These are phyloP conservation scores for Cheirogaleus medius DNA, from an alignment of 2,113 vertebrate species.

Conservation along the genomic window DNA sequence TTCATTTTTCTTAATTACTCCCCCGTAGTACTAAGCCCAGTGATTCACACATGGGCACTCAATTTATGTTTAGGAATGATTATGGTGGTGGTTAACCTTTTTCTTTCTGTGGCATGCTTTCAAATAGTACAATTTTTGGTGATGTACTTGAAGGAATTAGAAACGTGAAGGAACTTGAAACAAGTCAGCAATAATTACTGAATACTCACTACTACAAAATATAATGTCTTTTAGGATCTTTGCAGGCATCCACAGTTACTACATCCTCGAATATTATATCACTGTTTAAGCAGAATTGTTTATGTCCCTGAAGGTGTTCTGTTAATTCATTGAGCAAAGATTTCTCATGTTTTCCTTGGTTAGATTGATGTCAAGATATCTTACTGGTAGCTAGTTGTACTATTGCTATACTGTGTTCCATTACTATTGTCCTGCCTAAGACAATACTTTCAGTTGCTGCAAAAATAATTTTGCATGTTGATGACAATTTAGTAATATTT, in stretches of 20 bases:
- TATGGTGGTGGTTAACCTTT: not conserved
- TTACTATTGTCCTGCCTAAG: not conserved
- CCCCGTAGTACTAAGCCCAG: not conserved
- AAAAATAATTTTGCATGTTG: not conserved
- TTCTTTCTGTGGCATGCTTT: conserved; percentile 45
- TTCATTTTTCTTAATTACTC: conserved; percentile 1
- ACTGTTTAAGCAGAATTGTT: not conserved
- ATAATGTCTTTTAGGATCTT: not conserved
- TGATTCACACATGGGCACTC: not conserved
- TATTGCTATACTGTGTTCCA: not conserved
- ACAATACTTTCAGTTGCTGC: not conserved
- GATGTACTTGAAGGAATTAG: not conserved
- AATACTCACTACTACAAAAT: not conserved
- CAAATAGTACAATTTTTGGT: not conserved
- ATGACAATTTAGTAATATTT: not conserved
- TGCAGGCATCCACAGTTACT: not conserved
- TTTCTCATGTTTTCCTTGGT: not conserved
- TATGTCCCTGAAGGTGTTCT: not conserved
- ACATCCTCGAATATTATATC: not conserved
- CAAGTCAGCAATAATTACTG: not conserved
- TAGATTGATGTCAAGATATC: not conserved
- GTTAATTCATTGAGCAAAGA: not conserved
- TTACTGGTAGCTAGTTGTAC: not conserved
- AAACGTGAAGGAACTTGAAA: not conserved
- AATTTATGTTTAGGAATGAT: conserved; percentile 13